Percentiles rank a stretch among this genome's conserved stretches.
Evolutionary conservation across 53 echinoderm and acorn worm species (phyloP).

Genomic region (Actinopyga echinites): DNA sequence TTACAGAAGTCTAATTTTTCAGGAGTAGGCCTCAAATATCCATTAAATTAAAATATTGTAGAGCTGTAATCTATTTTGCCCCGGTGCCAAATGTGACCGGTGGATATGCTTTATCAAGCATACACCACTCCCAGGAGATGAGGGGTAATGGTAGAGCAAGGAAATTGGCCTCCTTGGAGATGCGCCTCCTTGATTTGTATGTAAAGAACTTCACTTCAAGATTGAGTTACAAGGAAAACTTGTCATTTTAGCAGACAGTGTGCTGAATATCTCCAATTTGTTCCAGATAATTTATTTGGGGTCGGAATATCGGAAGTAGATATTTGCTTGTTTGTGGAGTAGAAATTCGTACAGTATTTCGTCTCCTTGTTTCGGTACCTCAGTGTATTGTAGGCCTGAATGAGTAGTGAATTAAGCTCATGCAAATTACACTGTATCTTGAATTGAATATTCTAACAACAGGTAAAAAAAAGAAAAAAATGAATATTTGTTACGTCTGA

Average conservation of each 20-base stretch:
- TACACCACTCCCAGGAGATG: neutral
- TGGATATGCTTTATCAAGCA: slow-evolving; percentile 8
- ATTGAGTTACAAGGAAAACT: slow-evolving; percentile 5
- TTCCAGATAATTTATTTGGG: neutral
- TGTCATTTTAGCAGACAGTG: slow-evolving; percentile 8
- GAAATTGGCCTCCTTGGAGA: neutral
- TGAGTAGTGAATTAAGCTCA: too few relatives aligned
- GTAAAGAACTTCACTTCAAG: neutral
- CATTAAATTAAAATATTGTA: slow-evolving; percentile 5
- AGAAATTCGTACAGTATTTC: too few relatives aligned
- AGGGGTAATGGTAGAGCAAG: neutral
- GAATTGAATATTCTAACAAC: too few relatives aligned
- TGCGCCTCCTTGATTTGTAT: neutral
- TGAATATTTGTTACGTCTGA: too few relatives aligned
- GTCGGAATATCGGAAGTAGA: neutral
- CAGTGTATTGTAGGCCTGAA: too few relatives aligned
- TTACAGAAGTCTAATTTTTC: neutral
- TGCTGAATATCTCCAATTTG: slow-evolving; percentile 11
- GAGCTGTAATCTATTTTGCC: neutral
- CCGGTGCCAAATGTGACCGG: neutral
- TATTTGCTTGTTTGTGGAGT: too few relatives aligned
- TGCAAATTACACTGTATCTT: too few relatives aligned
- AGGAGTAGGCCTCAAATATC: neutral
- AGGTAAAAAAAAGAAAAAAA: too few relatives aligned
- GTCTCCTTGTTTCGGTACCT: too few relatives aligned